Base-by-base conservation (phyloP, 2,888 invertebrate species). In the Philereme vetulata region DNA sequence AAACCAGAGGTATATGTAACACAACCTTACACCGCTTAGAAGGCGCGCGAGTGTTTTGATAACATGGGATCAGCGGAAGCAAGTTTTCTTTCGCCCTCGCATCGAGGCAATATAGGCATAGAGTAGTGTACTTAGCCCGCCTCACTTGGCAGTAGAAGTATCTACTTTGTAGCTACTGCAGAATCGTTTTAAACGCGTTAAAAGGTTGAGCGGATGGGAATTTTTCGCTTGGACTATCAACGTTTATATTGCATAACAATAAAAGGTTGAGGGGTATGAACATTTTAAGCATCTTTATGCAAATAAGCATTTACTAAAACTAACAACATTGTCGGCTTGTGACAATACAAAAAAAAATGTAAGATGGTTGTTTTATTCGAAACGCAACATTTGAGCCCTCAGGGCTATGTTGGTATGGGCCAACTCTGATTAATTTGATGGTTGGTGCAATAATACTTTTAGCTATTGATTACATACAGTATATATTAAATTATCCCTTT, bases 51-150 rank as follows among this genome's bases (percentile, higher is more conserved):
- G 46, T 77, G 75, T 78, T 79, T 78, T 74, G 74, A 78, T 78
- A 77, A 75, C 71, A 52, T 60, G 60, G 70, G 74, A 72, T 76
- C 72, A 72, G 70, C 58, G 71, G 57, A 62, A 68, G 71, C 71
- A 72, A 75, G 77, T 75, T 76, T 77, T 77, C 73, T 74, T 72
- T 74, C 74, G 61, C 68, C 67, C 60, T 65, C 71, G 61, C 65
- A 66, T 32, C 61, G 52, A 60, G 58, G 68, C 73, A 73, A 75
- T 77, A 78, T 71, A 75, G 68, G 72, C 76, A 73, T 70, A 71
- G 72, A 76, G 75, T 72, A 72, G 75, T 75, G 72, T 78, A 73
- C 75, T 80, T 77, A 77, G 69, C 70, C 66, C 74, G 74, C 75
- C 71, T 75, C 72, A 68, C 72, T 73, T 65, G 72, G 72, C 72